Percentiles rank a stretch among this genome's conserved stretches.
These are phyloP conservation scores for Phorcus lineatus DNA, from an alignment of 2,888 invertebrate genomes.

Conservation along the genomic window DNA sequence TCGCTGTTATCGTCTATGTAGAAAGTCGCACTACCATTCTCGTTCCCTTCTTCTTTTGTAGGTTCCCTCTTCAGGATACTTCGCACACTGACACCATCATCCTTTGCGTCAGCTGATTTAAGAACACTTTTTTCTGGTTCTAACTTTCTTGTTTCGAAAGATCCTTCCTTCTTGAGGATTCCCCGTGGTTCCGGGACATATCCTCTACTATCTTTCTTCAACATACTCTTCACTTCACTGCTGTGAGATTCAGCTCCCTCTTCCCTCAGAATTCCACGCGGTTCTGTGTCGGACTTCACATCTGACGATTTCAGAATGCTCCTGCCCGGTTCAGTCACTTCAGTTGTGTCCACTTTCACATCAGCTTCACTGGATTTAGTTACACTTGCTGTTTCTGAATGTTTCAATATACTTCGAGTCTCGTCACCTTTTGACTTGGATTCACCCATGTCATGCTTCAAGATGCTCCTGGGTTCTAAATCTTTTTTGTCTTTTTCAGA, in stretches of 20 bases:
- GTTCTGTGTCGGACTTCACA: slow-evolving; percentile 23
- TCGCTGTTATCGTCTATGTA: background rate
- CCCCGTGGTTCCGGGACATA: slow-evolving; percentile 47
- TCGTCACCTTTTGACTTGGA: slow-evolving; percentile 42
- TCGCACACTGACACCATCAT: background rate
- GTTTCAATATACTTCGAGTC: slow-evolving; percentile 54
- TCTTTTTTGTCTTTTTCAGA: slow-evolving; percentile 43
- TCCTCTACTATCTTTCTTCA: slow-evolving; percentile 25
- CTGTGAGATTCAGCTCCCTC: slow-evolving; percentile 1
- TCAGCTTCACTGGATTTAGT: background rate
- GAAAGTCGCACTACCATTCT: background rate
- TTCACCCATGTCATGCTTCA: slow-evolving; percentile 49
- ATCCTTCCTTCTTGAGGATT: slow-evolving; percentile 59
- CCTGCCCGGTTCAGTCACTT: background rate
- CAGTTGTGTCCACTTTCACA: slow-evolving; percentile 14
- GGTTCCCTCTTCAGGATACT: slow-evolving; percentile 29
- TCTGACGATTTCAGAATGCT: slow-evolving; percentile 29
- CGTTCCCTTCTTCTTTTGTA: background rate
- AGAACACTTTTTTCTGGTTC: slow-evolving; percentile 47
- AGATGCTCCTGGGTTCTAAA: slow-evolving; percentile 48
- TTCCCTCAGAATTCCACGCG: background rate
- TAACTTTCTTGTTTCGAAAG: slow-evolving; percentile 49
- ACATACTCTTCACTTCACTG: slow-evolving; percentile 29
- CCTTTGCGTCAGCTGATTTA: background rate
- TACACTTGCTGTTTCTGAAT: background rate